Conservation (phyloP, 2,888 invertebrate genomes). For the Furcula furcula region DNA sequence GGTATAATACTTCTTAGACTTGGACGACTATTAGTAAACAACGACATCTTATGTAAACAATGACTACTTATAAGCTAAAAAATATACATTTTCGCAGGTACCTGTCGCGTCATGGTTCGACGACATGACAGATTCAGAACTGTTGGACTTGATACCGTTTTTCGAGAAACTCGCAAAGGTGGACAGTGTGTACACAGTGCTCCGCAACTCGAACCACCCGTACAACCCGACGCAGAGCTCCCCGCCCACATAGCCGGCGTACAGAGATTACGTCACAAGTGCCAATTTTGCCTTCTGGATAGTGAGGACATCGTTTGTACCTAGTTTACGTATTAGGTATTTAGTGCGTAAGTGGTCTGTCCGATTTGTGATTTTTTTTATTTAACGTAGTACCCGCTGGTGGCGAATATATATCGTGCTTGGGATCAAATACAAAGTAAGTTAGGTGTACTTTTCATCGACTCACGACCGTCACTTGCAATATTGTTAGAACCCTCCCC, state of each 20-base stretch:
- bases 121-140: slow-evolving; percentile 98
- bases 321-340: slow-evolving; percentile 78
- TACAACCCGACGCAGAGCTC: slow-evolving; percentile 83
- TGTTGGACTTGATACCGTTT: slow-evolving; percentile 98
- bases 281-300: slow-evolving; percentile 83
- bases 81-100: slow-evolving; percentile 83
- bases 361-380: slow-evolving; percentile 57
- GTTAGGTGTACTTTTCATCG: slow-evolving; percentile 53
- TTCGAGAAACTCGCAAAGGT: slow-evolving; percentile 98
- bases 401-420: slow-evolving; percentile 67
- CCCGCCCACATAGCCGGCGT: slow-evolving; percentile 62
- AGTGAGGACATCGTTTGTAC: slow-evolving; percentile 79
- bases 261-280: slow-evolving; percentile 67
- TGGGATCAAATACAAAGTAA: slow-evolving; percentile 77
- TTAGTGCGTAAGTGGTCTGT: slow-evolving; percentile 76
- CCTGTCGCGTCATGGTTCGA: slow-evolving; percentile 99
- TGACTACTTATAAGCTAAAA: no score
- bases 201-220: slow-evolving; percentile 95
- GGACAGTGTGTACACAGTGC: slow-evolving; percentile 97
- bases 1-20: no score
- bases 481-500: no score
- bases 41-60: no score
- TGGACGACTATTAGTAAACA: no score
- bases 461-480: no score
- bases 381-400: slow-evolving; percentile 25